phyloP scores from a whole-genome alignment of 2,113 vertebrate genomes.

The Sialia sialis region DNA sequence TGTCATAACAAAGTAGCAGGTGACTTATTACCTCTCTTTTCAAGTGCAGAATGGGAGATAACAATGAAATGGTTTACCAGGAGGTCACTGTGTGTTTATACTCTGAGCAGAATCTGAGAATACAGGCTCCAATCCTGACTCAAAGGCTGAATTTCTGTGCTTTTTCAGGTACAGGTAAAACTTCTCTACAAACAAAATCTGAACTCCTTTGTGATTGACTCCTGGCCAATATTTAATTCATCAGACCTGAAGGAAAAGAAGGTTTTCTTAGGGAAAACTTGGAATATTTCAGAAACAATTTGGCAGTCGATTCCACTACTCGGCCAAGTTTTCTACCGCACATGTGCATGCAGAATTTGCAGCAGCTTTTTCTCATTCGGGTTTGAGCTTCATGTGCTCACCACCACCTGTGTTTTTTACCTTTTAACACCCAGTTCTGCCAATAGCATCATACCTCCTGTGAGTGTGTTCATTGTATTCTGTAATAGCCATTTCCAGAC shows the following conservation, averaged over 20 bases:
- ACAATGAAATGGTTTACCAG: neutral
- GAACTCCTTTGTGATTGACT: neutral
- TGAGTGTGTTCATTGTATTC: neutral
- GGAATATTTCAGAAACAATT: neutral
- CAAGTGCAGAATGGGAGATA: neutral
- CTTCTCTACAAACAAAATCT: neutral
- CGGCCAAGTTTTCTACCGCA: neutral
- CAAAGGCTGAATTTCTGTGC: neutral
- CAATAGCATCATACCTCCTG: fast-evolving
- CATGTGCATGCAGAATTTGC: fast-evolving
- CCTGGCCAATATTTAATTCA: neutral
- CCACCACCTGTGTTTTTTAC: neutral
- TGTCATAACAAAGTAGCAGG: neutral
- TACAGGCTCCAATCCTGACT: neutral
- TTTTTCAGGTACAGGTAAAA: neutral
- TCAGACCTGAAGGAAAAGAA: neutral
- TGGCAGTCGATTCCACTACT: neutral
- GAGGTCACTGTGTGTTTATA: neutral
- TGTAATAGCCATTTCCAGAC: neutral
- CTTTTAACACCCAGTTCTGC: neutral
- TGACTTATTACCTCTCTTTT: neutral
- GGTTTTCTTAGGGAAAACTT: neutral
- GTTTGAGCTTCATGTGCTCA: neutral
- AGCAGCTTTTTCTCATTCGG: neutral
- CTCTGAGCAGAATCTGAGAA: neutral